These are phyloP conservation scores for Apostichopus parvimensis DNA, from an alignment of 35 echinoderm and acorn worm genomes.

Conservation along the genomic window DNA sequence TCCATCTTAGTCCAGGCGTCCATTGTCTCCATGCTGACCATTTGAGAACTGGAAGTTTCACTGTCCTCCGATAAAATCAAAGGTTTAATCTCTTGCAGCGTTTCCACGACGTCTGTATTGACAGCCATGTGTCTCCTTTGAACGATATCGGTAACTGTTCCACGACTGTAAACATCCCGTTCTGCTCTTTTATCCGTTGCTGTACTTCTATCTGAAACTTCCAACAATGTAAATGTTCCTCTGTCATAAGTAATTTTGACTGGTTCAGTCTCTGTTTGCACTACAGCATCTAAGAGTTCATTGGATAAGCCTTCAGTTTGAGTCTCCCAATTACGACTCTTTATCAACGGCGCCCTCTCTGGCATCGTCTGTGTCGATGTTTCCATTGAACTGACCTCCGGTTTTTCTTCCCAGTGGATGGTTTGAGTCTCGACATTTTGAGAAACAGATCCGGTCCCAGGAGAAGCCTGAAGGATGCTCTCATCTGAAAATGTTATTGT, in stretches of 20 bases:
- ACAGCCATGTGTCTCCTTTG: conserved; percentile 53
- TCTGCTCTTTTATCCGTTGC: conserved; percentile 1
- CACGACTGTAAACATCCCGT: conserved; percentile 20
- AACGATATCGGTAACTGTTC: conserved; percentile 43
- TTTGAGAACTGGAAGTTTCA: not conserved
- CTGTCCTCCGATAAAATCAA: not conserved
- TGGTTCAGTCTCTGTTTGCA: conserved; percentile 33
- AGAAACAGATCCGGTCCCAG: not conserved
- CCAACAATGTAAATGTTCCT: conserved; percentile 23
- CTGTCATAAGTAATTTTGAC: conserved; percentile 35
- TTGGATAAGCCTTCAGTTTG: conserved; percentile 1
- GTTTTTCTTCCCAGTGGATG: not conserved
- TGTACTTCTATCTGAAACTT: conserved; percentile 42
- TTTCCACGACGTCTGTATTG: not conserved
- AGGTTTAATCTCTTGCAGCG: not conserved
- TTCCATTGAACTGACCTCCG: not conserved
- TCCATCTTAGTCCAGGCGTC: conserved; percentile 19
- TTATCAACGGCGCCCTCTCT: conserved; percentile 3
- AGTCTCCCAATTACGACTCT: conserved; percentile 19
- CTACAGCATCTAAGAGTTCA: not conserved
- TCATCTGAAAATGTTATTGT: not conserved
- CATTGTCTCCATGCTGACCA: not conserved
- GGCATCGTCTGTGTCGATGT: conserved; percentile 7
- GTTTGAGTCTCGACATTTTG: conserved; percentile 9
- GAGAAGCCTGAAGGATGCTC: not conserved